phyloP scores from a whole-genome alignment of 2,888 invertebrate species.

The Pseudococcus jackbeardsleyi region DNA sequence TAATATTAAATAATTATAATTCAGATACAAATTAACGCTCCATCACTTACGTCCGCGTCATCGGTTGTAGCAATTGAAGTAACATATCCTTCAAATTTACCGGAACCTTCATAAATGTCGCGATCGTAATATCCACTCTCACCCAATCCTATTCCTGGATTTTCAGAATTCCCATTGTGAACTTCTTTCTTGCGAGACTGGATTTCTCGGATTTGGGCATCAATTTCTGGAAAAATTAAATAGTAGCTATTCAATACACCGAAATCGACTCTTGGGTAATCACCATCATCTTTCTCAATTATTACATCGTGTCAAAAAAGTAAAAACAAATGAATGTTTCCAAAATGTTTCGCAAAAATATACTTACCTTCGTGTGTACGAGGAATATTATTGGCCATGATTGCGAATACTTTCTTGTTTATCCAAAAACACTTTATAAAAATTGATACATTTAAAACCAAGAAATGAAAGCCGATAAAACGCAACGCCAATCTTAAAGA shows the following conservation, averaged over 20 bases:
- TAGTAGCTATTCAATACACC: neutral
- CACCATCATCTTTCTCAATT: neutral
- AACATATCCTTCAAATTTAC: conserved; percentile 92
- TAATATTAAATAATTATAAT: neutral
- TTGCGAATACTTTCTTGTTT: neutral
- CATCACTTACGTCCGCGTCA: conserved; percentile 81
- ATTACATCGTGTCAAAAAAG: neutral
- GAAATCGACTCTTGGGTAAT: no score
- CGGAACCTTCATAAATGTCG: conserved; percentile 90
- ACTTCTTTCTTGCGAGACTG: conserved; percentile 88
- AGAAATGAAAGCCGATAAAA: neutral
- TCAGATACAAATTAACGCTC: neutral
- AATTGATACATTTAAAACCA: conserved; percentile 24
- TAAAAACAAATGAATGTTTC: neutral
- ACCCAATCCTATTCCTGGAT: conserved; percentile 82
- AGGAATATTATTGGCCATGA: conserved; percentile 32
- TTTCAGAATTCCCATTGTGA: conserved; percentile 73
- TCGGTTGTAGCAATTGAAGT: conserved; percentile 97
- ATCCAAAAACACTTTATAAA: conserved; percentile 24
- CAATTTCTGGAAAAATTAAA: conserved; percentile 81
- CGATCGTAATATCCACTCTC: conserved; percentile 90
- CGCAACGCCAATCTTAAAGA: neutral
- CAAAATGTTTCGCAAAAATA: neutral
- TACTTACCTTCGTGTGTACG: conserved; percentile 30
- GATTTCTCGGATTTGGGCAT: conserved; percentile 92